These are phyloP conservation scores for Seira ritae DNA, from an alignment of 2,888 invertebrate species.

Conservation along the genomic window DNA sequence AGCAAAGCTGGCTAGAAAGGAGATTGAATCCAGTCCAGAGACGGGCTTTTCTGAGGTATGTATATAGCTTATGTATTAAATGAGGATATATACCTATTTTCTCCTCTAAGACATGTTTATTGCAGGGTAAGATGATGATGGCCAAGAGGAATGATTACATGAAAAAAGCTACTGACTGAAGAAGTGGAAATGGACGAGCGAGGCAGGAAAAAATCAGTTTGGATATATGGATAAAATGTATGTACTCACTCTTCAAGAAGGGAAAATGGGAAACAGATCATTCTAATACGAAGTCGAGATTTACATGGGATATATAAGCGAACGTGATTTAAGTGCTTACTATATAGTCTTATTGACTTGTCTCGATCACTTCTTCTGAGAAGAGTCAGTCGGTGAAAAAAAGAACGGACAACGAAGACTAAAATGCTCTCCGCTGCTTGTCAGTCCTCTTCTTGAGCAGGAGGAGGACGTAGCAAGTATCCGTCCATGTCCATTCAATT, in stretches of 20 bases:
- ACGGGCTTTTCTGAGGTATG: conserved; percentile 31
- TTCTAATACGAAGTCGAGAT: background rate
- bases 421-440: too few relatives aligned
- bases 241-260: background rate
- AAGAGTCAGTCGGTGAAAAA: conserved; percentile 1
- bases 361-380: conserved; percentile 31
- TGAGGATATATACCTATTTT: background rate
- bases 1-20: too few relatives aligned
- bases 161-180: background rate
- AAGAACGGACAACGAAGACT: too few relatives aligned
- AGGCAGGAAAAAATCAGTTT: conserved; percentile 14
- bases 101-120: too few relatives aligned
- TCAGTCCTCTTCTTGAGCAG: too few relatives aligned
- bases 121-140: background rate
- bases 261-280: background rate
- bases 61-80: background rate
- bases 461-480: conserved; percentile 17
- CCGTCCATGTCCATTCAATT: conserved; percentile 17
- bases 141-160: conserved; percentile 16
- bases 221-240: conserved; percentile 23
- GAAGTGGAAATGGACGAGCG: conserved; percentile 26
- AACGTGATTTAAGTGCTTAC: conserved; percentile 45
- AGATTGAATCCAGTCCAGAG: conserved; percentile 35
- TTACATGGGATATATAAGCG: conserved; percentile 18
- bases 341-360: conserved; percentile 42